Percentiles rank a stretch among this genome's conserved stretches.
Evolutionary conservation across 2,797 vertebrate species (phyloP).

Genomic region (Miichthys miiuy): DNA sequence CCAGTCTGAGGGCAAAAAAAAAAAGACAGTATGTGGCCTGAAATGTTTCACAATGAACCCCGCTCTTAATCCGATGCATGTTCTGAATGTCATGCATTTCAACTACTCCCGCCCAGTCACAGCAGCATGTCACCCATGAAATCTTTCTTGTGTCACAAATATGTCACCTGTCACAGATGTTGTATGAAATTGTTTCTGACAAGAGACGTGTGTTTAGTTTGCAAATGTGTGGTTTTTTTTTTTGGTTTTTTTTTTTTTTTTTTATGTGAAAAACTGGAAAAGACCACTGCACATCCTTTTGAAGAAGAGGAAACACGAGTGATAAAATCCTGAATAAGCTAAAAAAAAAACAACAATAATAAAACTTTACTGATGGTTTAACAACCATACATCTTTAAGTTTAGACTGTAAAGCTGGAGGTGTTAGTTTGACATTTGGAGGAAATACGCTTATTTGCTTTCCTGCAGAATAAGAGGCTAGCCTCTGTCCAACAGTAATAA

Average conservation of each 20-base stretch:
- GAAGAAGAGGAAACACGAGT: constrained; percentile 60
- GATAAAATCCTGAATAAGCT: constrained; percentile 76
- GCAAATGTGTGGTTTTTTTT: constrained; percentile 42
- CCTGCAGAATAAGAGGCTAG: not conserved
- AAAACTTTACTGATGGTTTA: constrained; percentile 36
- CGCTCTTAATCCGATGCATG: constrained; percentile 56
- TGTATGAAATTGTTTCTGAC: constrained; percentile 59
- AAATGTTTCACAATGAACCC: constrained; percentile 32
- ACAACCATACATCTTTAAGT: constrained; percentile 22
- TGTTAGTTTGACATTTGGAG: constrained; percentile 20
- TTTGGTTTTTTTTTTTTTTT: constrained; percentile 50
- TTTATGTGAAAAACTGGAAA: constrained; percentile 80
- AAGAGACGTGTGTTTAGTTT: constrained; percentile 56
- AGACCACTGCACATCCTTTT: constrained; percentile 81
- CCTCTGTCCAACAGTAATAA: too few relatives aligned
- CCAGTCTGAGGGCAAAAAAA: constrained; percentile 60
- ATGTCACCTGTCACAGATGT: constrained; percentile 42
- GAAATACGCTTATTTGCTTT: not conserved
- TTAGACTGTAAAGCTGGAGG: constrained; percentile 56
- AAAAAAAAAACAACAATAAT: constrained; percentile 24
- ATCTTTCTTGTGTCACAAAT: constrained; percentile 63
- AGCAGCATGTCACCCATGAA: constrained; percentile 59
- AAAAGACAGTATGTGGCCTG: constrained; percentile 56
- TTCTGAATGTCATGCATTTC: constrained; percentile 57
- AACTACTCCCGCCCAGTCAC: constrained; percentile 27